Evolutionary conservation across 1,140 invertebrate species (phyloP).

Genomic region (Drosophila kanapiae): DNA sequence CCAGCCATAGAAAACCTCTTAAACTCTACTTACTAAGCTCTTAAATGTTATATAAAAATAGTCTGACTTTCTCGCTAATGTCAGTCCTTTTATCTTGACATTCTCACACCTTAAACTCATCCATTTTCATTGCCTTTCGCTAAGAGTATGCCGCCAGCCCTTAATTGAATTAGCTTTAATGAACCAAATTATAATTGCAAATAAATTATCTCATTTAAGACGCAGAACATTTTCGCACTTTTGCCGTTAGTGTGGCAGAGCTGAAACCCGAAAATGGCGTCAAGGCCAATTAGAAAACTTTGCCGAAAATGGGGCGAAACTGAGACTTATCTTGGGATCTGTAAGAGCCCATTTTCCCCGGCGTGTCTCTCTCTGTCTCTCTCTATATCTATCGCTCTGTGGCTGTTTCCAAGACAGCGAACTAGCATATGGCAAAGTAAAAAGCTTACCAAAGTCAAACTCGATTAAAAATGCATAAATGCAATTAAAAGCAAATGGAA

Average conservation of each 20-base stretch:
- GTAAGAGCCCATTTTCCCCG: slow-evolving; percentile 10
- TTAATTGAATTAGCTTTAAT: slow-evolving; percentile 52
- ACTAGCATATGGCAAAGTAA: slow-evolving; percentile 47
- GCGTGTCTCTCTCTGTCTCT: not conserved
- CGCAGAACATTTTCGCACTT: slow-evolving; percentile 34
- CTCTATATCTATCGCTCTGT: not conserved
- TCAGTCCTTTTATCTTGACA: slow-evolving; percentile 14
- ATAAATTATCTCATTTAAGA: slow-evolving; percentile 49
- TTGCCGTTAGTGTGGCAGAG: slow-evolving; percentile 12
- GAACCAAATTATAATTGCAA: slow-evolving; percentile 60
- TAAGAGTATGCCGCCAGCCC: not conserved
- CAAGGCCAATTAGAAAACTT: slow-evolving; percentile 58
- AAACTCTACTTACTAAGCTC: not conserved
- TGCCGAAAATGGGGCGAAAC: slow-evolving; percentile 34
- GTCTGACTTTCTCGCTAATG: not conserved
- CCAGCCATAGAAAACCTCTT: not conserved
- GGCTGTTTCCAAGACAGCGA: not conserved
- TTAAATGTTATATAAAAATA: not conserved
- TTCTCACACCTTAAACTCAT: slow-evolving; percentile 1
- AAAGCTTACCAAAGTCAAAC: slow-evolving; percentile 60
- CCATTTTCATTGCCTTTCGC: slow-evolving; percentile 4
- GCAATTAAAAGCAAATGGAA: slow-evolving; percentile 62
- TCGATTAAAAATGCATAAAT: slow-evolving; percentile 63
- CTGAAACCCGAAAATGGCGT: slow-evolving; percentile 32
- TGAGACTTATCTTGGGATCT: slow-evolving; percentile 31